A percentile compares a stretch with the other conserved stretches of the same genome.
Evolutionary conservation across 2,113 vertebrate genomes (phyloP).

Genomic region (Myocastor coypus): DNA sequence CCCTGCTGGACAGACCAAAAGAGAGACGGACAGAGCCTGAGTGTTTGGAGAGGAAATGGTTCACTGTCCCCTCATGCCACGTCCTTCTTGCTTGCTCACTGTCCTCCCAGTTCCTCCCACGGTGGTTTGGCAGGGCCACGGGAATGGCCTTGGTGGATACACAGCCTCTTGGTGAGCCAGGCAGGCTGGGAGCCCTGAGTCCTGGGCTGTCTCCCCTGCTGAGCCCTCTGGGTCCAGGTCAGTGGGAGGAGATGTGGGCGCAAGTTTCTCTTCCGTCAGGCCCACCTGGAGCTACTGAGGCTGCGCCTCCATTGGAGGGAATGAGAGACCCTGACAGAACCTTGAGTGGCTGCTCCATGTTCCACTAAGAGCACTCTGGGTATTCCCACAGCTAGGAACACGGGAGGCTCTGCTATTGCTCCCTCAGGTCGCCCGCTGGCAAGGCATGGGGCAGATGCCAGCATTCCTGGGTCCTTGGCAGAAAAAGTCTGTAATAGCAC

Average conservation of each 20-base stretch:
- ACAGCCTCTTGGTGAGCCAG: background rate
- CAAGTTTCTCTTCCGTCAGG: background rate
- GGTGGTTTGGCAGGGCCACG: background rate
- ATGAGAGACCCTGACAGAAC: accelerated
- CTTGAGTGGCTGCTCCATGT: accelerated
- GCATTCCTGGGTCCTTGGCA: constrained; percentile 44
- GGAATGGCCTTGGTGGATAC: background rate
- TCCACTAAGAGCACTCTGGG: background rate
- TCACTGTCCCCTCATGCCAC: background rate
- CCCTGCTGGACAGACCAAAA: background rate
- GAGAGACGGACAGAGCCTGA: background rate
- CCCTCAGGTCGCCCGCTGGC: background rate
- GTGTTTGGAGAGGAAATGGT: background rate
- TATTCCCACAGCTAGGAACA: background rate
- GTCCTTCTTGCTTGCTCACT: background rate
- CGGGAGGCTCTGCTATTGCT: background rate
- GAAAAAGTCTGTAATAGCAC: constrained; percentile 30
- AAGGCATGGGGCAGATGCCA: background rate
- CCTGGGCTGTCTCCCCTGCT: background rate
- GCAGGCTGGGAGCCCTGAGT: background rate
- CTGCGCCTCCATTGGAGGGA: background rate
- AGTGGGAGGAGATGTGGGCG: background rate
- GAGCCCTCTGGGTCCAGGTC: background rate
- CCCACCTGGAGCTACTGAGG: too few species aligned
- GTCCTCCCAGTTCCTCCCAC: background rate